These are phyloP conservation scores for Parambassis ranga DNA, from an alignment of 2,797 vertebrate genomes.

Conservation along the genomic window DNA sequence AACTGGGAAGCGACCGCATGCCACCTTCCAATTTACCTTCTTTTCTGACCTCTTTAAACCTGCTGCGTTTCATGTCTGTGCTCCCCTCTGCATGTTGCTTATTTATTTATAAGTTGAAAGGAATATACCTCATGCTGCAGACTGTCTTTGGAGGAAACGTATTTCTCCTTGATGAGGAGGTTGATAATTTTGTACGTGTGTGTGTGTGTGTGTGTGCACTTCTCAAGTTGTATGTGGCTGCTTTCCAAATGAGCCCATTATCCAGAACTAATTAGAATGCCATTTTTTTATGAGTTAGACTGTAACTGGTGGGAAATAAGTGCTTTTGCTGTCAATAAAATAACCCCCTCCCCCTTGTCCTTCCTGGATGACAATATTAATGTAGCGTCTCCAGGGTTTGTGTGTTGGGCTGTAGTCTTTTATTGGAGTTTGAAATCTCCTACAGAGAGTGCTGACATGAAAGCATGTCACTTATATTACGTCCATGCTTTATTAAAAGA, in stretches of 20 bases:
- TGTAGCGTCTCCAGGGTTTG: conserved; percentile 14
- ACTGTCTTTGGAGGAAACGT: conserved; percentile 12
- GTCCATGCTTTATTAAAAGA: conserved; percentile 23
- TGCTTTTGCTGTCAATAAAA: conserved; percentile 10
- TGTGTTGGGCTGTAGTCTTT: neutral
- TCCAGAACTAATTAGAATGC: conserved; percentile 13
- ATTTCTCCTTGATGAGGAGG: conserved; percentile 9
- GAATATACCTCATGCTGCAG: neutral
- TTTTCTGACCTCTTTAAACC: conserved; percentile 55
- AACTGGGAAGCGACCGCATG: conserved; percentile 6
- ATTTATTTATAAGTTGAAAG: conserved; percentile 16
- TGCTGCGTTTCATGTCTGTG: conserved; percentile 29
- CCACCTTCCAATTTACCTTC: conserved; percentile 55
- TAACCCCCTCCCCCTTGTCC: neutral
- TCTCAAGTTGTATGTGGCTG: neutral
- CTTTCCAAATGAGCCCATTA: conserved; percentile 7
- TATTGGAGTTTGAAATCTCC: conserved; percentile 1
- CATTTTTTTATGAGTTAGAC: conserved; percentile 1
- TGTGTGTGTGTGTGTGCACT: neutral
- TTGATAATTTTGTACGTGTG: conserved; percentile 9
- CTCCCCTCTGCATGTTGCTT: conserved; percentile 9
- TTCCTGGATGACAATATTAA: neutral
- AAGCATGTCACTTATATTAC: neutral
- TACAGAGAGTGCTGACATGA: conserved; percentile 7
- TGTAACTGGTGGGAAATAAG: too few relatives aligned